A percentile compares a stretch with the other conserved stretches of the same genome.
These are phyloP conservation scores for Bombus balteatus DNA, from an alignment of 1,140 invertebrate species.

Conservation along the genomic window DNA sequence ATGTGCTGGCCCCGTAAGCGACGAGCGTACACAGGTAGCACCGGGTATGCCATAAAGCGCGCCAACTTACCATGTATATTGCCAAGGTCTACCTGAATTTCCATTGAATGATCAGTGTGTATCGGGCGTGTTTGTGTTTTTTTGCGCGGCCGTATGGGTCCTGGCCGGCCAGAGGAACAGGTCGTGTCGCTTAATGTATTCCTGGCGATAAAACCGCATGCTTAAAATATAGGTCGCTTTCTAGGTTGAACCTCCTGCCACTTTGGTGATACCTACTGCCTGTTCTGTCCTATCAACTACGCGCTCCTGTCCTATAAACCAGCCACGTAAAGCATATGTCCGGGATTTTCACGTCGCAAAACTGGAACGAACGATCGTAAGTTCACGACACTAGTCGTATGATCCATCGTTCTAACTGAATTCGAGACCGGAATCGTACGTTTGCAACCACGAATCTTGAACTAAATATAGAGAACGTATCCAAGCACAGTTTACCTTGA, in stretches of 20 bases:
- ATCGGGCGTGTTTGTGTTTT: conserved; percentile 52
- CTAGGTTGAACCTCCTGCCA: conserved; percentile 27
- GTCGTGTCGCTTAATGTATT: conserved; percentile 58
- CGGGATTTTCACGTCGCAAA: conserved; percentile 33
- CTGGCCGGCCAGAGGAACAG: background rate
- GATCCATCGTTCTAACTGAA: background rate
- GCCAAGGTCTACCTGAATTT: conserved; percentile 52
- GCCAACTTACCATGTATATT: conserved; percentile 55
- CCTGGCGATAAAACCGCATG: conserved; percentile 59
- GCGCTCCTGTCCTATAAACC: conserved; percentile 23
- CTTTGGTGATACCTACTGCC: conserved; percentile 23
- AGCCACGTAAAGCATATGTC: conserved; percentile 18
- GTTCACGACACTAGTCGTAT: background rate
- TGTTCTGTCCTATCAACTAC: conserved; percentile 36
- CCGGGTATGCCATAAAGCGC: conserved; percentile 50
- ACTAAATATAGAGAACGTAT: background rate
- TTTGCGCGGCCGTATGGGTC: conserved; percentile 28
- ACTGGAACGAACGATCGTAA: conserved; percentile 15
- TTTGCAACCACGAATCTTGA: background rate
- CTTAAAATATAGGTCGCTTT: conserved; percentile 58
- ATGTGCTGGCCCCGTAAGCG: conserved; percentile 33
- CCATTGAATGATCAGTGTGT: conserved; percentile 59
- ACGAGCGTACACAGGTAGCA: conserved; percentile 41
- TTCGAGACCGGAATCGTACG: background rate
- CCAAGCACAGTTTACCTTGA: background rate